These are phyloP conservation scores for Tipula lateralis DNA, from an alignment of 2,888 invertebrate species.

Conservation along the genomic window DNA sequence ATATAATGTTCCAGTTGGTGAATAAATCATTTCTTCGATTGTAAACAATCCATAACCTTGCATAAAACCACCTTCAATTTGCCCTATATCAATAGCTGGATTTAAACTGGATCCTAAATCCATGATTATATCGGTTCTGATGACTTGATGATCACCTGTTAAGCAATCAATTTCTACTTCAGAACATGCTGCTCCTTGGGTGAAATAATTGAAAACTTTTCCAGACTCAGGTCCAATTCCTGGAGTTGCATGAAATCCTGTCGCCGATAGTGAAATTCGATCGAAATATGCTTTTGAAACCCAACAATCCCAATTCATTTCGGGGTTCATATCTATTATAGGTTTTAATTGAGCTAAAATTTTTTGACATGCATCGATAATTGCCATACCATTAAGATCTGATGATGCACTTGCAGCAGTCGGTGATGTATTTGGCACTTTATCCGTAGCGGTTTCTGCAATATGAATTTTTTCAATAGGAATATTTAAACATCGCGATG, in stretches of 20 bases:
- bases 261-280: constrained; percentile 72
- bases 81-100: constrained; percentile 95
- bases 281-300: constrained; percentile 70
- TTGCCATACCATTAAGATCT: constrained; percentile 88
- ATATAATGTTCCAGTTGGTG: constrained; percentile 73
- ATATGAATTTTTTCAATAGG: constrained; percentile 71
- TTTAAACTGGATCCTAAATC: constrained; percentile 92
- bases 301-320: constrained; percentile 81
- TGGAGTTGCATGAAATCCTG: constrained; percentile 76
- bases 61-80: constrained; percentile 91
- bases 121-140: constrained; percentile 92
- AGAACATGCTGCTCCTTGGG: constrained; percentile 78
- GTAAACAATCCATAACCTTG: constrained; percentile 93
- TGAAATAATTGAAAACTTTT: constrained; percentile 74
- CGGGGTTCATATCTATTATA: constrained; percentile 67
- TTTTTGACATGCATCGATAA: constrained; percentile 73
- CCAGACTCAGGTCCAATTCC: constrained; percentile 66
- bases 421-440: constrained; percentile 85
- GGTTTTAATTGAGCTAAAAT: constrained; percentile 69
- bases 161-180: constrained; percentile 92
- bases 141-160: constrained; percentile 87
- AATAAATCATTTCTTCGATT: constrained; percentile 83
- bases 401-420: constrained; percentile 86
- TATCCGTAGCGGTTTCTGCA: constrained; percentile 79
- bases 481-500: constrained; percentile 67